These are phyloP conservation scores for Archips crataeganus DNA, from an alignment of 2,888 invertebrate species.

Conservation along the genomic window DNA sequence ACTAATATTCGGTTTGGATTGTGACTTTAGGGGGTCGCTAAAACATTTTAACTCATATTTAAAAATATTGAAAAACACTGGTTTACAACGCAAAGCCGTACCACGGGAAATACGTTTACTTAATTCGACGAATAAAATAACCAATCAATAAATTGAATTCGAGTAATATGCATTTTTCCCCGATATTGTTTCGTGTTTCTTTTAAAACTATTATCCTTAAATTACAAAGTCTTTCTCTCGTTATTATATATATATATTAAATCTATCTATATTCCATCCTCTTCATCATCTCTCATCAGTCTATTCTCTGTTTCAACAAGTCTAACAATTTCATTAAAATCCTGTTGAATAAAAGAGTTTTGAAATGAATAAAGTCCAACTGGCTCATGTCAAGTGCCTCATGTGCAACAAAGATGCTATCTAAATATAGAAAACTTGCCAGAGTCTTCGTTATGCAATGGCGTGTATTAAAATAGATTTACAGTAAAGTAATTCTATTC, in stretches of 20 bases:
- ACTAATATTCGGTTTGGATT: too few relatives aligned
- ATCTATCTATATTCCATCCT: not conserved
- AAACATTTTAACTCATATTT: too few relatives aligned
- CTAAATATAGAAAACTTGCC: conserved; percentile 30
- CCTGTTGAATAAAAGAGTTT: not conserved
- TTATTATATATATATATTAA: too few relatives aligned
- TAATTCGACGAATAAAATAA: not conserved
- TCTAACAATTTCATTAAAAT: not conserved
- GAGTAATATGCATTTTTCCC: not conserved
- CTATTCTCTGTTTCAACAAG: not conserved
- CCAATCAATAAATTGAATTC: not conserved
- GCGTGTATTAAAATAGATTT: conserved; percentile 27
- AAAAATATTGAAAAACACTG: too few relatives aligned
- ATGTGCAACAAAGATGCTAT: conserved; percentile 15
- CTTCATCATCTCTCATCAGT: not conserved
- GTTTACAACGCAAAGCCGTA: too few relatives aligned
- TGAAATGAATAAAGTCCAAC: not conserved
- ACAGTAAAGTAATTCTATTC: conserved; percentile 1
- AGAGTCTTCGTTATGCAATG: conserved; percentile 27
- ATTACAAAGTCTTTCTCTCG: not conserved
- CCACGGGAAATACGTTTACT: not conserved
- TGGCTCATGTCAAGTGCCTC: conserved; percentile 17
- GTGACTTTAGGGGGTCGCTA: too few relatives aligned
- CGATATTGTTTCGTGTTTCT: too few relatives aligned
- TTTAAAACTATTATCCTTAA: too few relatives aligned